These are phyloP conservation scores for Aphaenogaster floridana DNA, from an alignment of 1,140 invertebrate genomes.

Conservation along the genomic window DNA sequence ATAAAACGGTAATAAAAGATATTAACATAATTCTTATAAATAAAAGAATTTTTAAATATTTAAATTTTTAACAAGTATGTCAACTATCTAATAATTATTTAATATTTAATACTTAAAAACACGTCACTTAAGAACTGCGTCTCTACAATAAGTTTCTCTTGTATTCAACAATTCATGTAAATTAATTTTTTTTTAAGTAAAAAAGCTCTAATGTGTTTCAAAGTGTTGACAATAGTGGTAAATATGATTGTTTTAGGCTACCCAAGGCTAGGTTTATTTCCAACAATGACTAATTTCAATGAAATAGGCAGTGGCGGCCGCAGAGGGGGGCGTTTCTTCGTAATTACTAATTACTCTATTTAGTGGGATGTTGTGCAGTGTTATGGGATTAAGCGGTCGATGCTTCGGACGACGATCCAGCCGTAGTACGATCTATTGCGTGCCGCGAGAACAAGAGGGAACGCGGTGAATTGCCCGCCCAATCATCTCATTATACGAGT, in stretches of 20 bases:
- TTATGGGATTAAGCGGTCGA: conserved; percentile 69
- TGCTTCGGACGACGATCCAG: conserved; percentile 43
- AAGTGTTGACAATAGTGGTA: background rate
- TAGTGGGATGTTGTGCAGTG: conserved; percentile 66
- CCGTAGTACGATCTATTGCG: conserved; percentile 60
- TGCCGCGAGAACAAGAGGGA: conserved; percentile 72
- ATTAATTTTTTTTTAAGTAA: background rate
- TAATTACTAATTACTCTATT: conserved; percentile 70
- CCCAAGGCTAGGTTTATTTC: background rate
- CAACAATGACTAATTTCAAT: background rate
- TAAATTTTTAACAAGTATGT: too few species aligned
- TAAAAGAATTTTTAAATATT: background rate
- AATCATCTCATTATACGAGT: conserved; percentile 79
- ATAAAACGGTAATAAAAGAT: background rate
- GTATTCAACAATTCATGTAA: background rate
- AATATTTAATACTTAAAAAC: background rate
- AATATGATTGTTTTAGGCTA: background rate
- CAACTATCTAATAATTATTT: background rate
- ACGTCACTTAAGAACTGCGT: background rate
- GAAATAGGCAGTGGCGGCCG: background rate
- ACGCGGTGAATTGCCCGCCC: conserved; percentile 71
- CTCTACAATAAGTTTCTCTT: background rate
- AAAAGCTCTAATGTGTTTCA: background rate
- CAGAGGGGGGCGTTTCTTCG: background rate
- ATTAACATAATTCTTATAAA: background rate